Base-by-base conservation (phyloP, 2,113 vertebrate species). In the Mandrillus leucophaeus region DNA sequence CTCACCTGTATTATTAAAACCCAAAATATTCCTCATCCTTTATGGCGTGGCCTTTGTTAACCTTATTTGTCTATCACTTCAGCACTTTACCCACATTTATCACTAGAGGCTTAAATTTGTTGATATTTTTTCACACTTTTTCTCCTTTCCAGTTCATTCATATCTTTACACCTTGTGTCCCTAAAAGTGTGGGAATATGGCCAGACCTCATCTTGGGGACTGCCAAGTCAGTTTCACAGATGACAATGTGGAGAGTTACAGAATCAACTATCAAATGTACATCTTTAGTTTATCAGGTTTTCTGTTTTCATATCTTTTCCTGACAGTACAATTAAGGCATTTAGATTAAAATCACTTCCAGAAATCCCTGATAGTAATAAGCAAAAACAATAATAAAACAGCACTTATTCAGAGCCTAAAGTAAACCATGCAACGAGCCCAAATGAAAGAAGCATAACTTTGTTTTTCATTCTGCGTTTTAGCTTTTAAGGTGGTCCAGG, bases 1-100 rank as follows among this genome's bases (percentile, higher is more conserved):
- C 78, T 85, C 81, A 89, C 64, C 85, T 76, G 30, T 68, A 55
- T 82, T 82, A 90, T 90, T 95, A 92, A 95, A 93, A 68, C 30
- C 12, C 50, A n/a, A 88, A 76, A 55, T 72, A 88, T 6, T 83
- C 59, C 40, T 88, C 40, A 30, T 61, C 72, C 52, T 52, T 75
- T 80, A 72, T 84, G 70, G 32, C 18, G 12, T 76, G 87, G 25
- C 75, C 48, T 90, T 90, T 95, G 32, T 87, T 64, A 93, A 38
- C 11, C 45, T 81, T 92, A 79, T 61, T 93, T 82, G 40, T 59
- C 22, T 22, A 79, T 40, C 90, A 92, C 50, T 32, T 96, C 40
- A 88, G 57, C 30, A 72, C 48, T 35, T 75, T 87, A 12, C 30
- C 35, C n/a, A 48, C 35, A 17, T 96, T 90, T 94, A 80, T 38